Conservation (phyloP, 2,797 vertebrate species). For the Paguma larvata region DNA sequence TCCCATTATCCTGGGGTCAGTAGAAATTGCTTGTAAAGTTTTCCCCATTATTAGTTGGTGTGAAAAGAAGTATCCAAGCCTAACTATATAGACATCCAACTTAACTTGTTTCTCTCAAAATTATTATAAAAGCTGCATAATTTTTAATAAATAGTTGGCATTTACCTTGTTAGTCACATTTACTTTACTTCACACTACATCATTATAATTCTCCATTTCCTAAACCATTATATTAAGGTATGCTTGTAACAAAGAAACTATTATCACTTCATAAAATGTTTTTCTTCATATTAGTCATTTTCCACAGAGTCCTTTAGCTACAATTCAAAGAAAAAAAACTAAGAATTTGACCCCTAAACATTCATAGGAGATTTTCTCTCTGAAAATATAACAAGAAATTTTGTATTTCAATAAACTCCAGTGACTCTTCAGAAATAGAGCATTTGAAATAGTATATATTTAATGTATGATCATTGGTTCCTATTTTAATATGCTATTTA, state of each 20-base stretch:
- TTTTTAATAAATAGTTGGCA: constrained; percentile 3
- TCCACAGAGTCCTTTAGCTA: neutral
- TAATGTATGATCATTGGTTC: neutral
- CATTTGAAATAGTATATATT: constrained; percentile 11
- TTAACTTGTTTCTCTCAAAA: neutral
- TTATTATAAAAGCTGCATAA: neutral
- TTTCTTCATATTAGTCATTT: constrained; percentile 25
- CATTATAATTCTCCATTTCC: neutral
- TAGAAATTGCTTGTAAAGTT: neutral
- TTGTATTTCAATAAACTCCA: neutral
- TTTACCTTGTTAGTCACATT: neutral
- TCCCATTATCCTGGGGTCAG: neutral
- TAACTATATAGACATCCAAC: neutral
- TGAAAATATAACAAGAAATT: constrained; percentile 28
- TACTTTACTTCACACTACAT: constrained; percentile 13
- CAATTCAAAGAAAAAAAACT: constrained; percentile 18
- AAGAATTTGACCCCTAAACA: neutral
- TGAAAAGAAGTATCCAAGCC: constrained; percentile 1
- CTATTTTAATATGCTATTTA: constrained; percentile 23
- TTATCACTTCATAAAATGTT: constrained; percentile 11
- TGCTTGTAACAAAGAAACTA: neutral
- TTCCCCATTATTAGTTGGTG: neutral
- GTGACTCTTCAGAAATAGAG: neutral
- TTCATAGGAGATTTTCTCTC: neutral
- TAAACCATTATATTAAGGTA: constrained; percentile 8